Evolutionary conservation across 2,113 vertebrate genomes (phyloP).

Genomic region (Columba janthina): DNA sequence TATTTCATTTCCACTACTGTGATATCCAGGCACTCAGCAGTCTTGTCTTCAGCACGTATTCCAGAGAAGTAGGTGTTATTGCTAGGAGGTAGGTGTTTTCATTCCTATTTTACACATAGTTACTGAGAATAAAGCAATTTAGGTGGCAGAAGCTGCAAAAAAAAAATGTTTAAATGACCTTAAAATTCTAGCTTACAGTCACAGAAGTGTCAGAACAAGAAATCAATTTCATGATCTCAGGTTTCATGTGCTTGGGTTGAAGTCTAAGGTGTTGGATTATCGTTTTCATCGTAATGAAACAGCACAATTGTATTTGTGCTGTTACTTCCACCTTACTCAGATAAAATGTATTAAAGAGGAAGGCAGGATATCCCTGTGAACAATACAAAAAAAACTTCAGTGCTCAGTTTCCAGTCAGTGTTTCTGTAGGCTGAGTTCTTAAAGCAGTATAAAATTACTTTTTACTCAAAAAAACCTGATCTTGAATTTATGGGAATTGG

Average conservation of each 20-base stretch:
- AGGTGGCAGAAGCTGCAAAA: background rate
- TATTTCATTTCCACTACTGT: background rate
- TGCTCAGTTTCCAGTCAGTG: background rate
- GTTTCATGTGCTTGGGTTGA: background rate
- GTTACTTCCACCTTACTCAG: background rate
- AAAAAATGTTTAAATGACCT: background rate
- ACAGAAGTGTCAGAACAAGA: background rate
- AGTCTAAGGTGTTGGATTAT: background rate
- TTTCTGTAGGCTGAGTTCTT: background rate
- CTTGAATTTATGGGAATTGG: background rate
- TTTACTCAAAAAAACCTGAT: background rate
- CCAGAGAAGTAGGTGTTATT: background rate
- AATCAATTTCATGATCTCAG: background rate
- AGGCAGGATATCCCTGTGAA: background rate
- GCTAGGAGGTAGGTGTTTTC: background rate
- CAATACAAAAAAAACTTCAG: background rate
- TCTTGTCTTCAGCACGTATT: background rate
- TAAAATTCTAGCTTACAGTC: background rate
- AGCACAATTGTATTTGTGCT: background rate
- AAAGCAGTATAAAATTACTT: background rate
- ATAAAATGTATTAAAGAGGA: background rate
- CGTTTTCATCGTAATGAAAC: background rate
- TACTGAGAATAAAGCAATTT: background rate
- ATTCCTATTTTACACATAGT: background rate
- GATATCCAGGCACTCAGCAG: background rate